phyloP scores from a whole-genome alignment of 1,140 invertebrate genomes.

The Drosophila kohkoa region DNA sequence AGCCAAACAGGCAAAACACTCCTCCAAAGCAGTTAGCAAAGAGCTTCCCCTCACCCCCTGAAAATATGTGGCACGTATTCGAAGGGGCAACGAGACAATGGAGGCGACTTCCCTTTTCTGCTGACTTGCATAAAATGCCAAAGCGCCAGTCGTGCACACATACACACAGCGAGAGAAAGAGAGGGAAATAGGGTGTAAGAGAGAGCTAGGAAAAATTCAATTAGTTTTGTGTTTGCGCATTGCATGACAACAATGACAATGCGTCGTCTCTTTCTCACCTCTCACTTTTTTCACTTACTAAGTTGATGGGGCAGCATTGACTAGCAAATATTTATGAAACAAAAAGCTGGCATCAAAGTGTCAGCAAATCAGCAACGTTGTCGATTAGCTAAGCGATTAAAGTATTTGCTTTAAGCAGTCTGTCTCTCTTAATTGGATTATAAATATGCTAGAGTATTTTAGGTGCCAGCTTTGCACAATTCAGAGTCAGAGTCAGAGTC shows the following conservation, averaged over 20 bases:
- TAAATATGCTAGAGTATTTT: constrained; percentile 5
- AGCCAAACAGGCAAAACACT: constrained; percentile 5
- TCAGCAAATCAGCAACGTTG: constrained; percentile 17
- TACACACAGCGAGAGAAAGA: not conserved
- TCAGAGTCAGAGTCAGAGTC: too few relatives aligned
- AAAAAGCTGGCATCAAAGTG: constrained; percentile 38
- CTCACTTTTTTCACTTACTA: not conserved
- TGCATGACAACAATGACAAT: constrained; percentile 75
- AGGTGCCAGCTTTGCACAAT: not conserved
- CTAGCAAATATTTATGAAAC: constrained; percentile 70
- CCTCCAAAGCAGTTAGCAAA: not conserved
- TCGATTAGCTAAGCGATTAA: constrained; percentile 5
- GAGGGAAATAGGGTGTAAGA: not conserved
- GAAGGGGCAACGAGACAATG: constrained; percentile 30
- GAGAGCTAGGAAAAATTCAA: constrained; percentile 71
- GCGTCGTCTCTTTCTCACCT: not conserved
- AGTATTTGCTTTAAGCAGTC: not conserved
- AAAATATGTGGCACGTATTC: constrained; percentile 67
- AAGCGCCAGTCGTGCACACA: constrained; percentile 13
- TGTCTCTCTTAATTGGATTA: constrained; percentile 1
- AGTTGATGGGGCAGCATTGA: constrained; percentile 11
- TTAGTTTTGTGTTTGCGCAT: constrained; percentile 82
- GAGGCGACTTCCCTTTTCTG: constrained; percentile 26
- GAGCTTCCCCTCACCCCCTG: constrained; percentile 13
- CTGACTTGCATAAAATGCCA: constrained; percentile 53